Percentiles rank a stretch among this genome's conserved stretches.
Evolutionary conservation across 2,797 vertebrate genomes (phyloP).

Genomic region (Coreius guichenoti): DNA sequence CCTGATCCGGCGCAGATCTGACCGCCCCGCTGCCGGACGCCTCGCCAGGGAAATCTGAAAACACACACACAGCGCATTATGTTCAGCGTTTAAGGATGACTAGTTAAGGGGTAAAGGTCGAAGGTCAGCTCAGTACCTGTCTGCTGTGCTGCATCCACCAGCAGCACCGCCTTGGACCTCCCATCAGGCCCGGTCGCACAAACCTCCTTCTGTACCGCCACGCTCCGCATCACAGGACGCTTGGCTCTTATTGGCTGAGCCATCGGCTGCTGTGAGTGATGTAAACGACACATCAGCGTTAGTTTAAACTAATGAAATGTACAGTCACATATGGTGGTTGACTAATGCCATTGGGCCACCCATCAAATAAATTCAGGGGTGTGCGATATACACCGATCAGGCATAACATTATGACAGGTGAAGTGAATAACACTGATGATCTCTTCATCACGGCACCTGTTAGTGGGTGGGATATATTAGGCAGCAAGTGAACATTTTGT

Average conservation of each 20-base stretch:
- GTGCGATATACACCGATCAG: too few species aligned
- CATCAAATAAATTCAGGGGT: too few species aligned
- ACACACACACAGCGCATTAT: conserved; percentile 23
- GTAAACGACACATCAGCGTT: not conserved
- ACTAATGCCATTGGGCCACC: too few species aligned
- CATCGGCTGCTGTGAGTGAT: conserved; percentile 72
- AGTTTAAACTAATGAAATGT: not conserved
- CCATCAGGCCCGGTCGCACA: conserved; percentile 89
- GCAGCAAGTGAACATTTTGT: too few species aligned
- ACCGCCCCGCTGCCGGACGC: conserved; percentile 67
- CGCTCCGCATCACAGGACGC: conserved; percentile 89
- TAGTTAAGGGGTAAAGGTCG: not conserved
- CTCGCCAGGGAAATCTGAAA: conserved; percentile 91
- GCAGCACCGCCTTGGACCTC: conserved; percentile 89
- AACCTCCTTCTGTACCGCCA: conserved; percentile 96
- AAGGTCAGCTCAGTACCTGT: conserved; percentile 75
- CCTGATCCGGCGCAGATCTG: conserved; percentile 83
- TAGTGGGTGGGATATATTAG: too few species aligned
- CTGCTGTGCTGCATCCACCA: conserved; percentile 94
- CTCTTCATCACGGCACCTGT: too few species aligned
- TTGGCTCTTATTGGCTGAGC: conserved; percentile 85
- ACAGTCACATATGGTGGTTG: too few species aligned
- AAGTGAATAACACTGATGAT: too few species aligned
- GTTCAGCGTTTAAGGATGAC: not conserved
- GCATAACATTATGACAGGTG: too few species aligned